Conservation (phyloP, 2,888 invertebrate species). For the Capitulum mitella region DNA sequence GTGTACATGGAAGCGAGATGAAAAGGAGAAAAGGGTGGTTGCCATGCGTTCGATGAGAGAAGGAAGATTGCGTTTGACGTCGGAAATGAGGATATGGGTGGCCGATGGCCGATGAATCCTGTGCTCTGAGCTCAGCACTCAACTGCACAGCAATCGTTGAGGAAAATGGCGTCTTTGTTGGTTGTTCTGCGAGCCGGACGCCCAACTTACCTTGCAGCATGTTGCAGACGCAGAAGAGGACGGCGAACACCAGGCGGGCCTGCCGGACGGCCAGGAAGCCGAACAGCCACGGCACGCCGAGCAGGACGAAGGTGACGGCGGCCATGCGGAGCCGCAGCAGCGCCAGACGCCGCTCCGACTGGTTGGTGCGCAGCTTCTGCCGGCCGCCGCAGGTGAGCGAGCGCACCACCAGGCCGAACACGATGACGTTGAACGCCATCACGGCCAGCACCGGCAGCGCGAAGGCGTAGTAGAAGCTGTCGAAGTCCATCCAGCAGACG, state of each 20-base stretch:
- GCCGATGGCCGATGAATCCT: too few relatives aligned
- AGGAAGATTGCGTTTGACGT: too few relatives aligned
- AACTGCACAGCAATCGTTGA: too few relatives aligned
- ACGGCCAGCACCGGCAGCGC: constrained; percentile 52
- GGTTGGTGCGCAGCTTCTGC: constrained; percentile 43
- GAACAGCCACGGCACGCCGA: constrained; percentile 43
- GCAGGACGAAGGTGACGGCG: constrained; percentile 41
- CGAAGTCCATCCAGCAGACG: constrained; percentile 47
- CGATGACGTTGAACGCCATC: constrained; percentile 49
- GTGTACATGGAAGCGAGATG: too few relatives aligned
- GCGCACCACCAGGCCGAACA: constrained; percentile 51
- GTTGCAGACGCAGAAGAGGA: constrained; percentile 42
- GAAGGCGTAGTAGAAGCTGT: constrained; percentile 49
- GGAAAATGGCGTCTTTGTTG: too few relatives aligned
- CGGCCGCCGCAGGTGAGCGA: constrained; percentile 47
- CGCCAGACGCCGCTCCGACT: constrained; percentile 42
- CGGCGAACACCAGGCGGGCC: constrained; percentile 40
- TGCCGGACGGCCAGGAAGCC: constrained; percentile 42
- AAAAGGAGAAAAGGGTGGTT: too few relatives aligned
- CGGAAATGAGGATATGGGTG: too few relatives aligned
- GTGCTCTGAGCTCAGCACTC: too few relatives aligned
- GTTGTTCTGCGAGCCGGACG: too few relatives aligned
- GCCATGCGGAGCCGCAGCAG: constrained; percentile 42
- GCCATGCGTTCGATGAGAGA: too few relatives aligned
- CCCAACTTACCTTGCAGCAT: constrained; percentile 37